Evolutionary conservation across 2,888 invertebrate genomes (phyloP).

Genomic region (Litoditis marina): DNA sequence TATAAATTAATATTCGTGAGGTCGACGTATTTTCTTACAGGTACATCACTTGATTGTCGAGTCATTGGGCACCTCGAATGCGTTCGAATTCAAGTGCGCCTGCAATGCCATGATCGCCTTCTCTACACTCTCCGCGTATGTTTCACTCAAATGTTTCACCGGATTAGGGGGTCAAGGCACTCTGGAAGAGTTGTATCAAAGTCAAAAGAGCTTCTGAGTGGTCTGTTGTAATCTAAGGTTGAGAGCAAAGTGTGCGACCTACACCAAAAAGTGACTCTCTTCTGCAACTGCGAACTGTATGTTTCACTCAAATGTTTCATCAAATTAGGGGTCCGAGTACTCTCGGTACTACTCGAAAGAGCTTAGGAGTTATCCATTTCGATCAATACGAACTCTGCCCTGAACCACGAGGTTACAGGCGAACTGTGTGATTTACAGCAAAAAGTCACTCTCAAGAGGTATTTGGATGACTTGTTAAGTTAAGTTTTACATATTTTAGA

Average conservation of each 20-base stretch:
- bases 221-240: too few relatives aligned
- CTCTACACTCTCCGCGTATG: conserved; percentile 84
- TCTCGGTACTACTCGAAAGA: not conserved
- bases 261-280: too few relatives aligned
- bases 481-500: too few relatives aligned
- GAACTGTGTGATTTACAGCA: too few relatives aligned
- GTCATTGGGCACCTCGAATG: conserved; percentile 79
- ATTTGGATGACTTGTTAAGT: too few relatives aligned
- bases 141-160: not conserved
- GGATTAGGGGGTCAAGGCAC: not conserved
- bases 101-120: conserved; percentile 91
- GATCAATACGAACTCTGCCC: too few relatives aligned
- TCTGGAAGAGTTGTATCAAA: not conserved
- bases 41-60: conserved; percentile 41
- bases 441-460: too few relatives aligned
- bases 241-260: too few relatives aligned
- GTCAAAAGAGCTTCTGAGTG: not conserved
- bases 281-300: conserved; percentile 89
- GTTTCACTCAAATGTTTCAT: not conserved
- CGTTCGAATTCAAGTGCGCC: conserved; percentile 91
- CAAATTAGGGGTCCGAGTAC: not conserved
- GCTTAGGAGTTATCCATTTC: not conserved
- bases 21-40: too few relatives aligned
- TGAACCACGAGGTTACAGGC: too few relatives aligned
- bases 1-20: too few relatives aligned